Evolutionary conservation across 2,888 invertebrate genomes (phyloP).

Genomic region (Lepidonotus clava): DNA sequence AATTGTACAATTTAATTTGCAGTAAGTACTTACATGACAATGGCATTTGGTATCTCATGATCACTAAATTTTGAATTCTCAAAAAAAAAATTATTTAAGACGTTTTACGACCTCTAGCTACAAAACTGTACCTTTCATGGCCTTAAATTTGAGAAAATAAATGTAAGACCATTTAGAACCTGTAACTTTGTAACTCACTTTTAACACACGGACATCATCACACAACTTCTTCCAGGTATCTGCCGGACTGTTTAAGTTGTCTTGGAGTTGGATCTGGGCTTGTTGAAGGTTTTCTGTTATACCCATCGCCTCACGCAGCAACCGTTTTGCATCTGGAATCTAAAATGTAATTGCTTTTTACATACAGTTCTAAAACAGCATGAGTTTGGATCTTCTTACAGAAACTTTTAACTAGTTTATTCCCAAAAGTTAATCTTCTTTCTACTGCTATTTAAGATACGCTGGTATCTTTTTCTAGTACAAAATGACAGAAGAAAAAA

Average conservation of each 20-base stretch:
- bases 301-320: not conserved
- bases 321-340: constrained; percentile 10
- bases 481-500: not conserved
- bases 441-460: not conserved
- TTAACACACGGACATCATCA: not conserved
- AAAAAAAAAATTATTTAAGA: too few species aligned
- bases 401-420: not conserved
- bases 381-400: too few species aligned
- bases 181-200: not conserved
- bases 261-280: not conserved
- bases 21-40: too few species aligned
- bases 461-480: not conserved
- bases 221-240: not conserved
- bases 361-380: too few species aligned
- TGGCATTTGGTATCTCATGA: too few species aligned
- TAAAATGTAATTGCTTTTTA: not conserved
- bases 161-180: too few species aligned
- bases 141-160: too few species aligned
- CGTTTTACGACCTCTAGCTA: too few species aligned
- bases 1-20: too few species aligned
- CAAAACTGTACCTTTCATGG: not conserved
- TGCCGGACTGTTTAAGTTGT: not conserved
- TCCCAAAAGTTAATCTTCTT: not conserved
- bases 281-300: constrained; percentile 14
- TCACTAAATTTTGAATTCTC: too few species aligned